Evolutionary conservation across 2,888 invertebrate species (phyloP).

Genomic region (Hypena proboscidalis): DNA sequence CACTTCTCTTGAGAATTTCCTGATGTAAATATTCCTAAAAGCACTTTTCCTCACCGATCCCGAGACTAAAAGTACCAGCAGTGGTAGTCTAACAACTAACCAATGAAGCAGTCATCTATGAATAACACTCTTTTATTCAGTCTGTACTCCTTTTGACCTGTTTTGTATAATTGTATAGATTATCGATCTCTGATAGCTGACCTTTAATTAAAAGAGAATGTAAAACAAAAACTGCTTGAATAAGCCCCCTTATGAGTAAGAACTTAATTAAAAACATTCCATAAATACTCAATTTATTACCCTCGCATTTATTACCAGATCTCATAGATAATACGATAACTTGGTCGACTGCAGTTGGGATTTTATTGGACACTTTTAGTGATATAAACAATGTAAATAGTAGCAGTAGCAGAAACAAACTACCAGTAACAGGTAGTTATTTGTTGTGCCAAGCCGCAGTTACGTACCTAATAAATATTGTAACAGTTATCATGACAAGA

Average conservation of each 20-base stretch:
- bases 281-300: constrained; percentile 4
- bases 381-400: constrained; percentile 25
- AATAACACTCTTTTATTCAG: constrained; percentile 44
- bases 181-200: constrained; percentile 22
- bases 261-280: constrained; percentile 21
- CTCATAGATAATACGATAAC: constrained; percentile 1
- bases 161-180: constrained; percentile 33
- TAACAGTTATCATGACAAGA: constrained; percentile 58
- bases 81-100: too few relatives aligned
- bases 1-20: too few relatives aligned
- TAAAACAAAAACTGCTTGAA: constrained; percentile 7
- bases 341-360: constrained; percentile 6
- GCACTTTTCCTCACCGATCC: too few relatives aligned
- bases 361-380: constrained; percentile 14
- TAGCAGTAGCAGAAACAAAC: constrained; percentile 26
- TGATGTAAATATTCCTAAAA: too few relatives aligned
- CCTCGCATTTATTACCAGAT: constrained; percentile 8
- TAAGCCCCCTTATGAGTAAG: constrained; percentile 6
- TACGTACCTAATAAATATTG: constrained; percentile 41
- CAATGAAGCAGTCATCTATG: too few relatives aligned
- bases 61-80: too few relatives aligned
- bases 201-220: constrained; percentile 22
- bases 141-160: constrained; percentile 43
- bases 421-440: constrained; percentile 35
- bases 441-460: constrained; percentile 38